Conservation (phyloP, 2,113 vertebrate genomes). For the Tauraco erythrolophus region DNA sequence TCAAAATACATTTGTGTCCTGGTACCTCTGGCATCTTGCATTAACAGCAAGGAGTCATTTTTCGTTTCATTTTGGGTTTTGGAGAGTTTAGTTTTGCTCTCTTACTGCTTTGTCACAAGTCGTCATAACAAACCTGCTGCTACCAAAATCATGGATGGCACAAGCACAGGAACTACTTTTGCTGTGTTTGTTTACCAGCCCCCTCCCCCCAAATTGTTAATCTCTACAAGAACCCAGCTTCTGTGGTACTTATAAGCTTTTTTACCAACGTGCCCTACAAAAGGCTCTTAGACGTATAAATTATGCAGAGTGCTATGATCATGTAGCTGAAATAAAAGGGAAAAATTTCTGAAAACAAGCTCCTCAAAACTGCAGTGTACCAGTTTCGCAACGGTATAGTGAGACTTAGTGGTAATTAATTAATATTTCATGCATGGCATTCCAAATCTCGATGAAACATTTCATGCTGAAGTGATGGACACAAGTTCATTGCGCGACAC, state of each 20-base stretch:
- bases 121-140: not conserved
- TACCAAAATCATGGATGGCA: slow-evolving; percentile 16
- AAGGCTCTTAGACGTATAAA: slow-evolving; percentile 40
- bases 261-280: slow-evolving; percentile 4
- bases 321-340: slow-evolving; percentile 38
- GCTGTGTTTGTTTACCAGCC: not conserved
- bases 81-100: slow-evolving; percentile 30
- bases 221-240: not conserved
- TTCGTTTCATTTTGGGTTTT: not conserved
- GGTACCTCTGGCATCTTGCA: not conserved
- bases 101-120: slow-evolving; percentile 36
- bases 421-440: slow-evolving; percentile 21
- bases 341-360: slow-evolving; percentile 31
- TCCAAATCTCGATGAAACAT: not conserved
- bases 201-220: not conserved
- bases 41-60: not conserved
- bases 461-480: not conserved
- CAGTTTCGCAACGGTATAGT: not conserved
- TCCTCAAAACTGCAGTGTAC: not conserved
- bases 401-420: not conserved
- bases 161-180: not conserved
- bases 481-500: not conserved
- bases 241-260: not conserved
- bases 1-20: not conserved
- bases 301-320: slow-evolving; percentile 48